Conservation (phyloP, 1,140 invertebrate species). For the Bilobella aurantiaca region DNA sequence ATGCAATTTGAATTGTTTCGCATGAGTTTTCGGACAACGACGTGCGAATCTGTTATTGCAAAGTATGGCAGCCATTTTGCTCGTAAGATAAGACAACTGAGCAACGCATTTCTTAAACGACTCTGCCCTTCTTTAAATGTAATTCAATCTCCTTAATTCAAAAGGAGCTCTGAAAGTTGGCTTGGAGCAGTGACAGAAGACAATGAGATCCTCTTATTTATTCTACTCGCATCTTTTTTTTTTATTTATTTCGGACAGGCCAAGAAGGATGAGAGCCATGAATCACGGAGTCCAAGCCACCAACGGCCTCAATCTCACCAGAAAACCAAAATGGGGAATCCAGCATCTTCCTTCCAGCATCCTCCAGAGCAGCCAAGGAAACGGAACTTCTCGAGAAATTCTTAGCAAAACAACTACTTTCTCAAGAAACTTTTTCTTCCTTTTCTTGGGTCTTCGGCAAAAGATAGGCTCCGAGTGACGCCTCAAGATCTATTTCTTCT, state of each 20-base stretch:
- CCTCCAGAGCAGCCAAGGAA: background rate
- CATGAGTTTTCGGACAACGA: too few relatives aligned
- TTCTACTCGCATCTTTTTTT: conserved; percentile 13
- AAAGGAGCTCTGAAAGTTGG: too few relatives aligned
- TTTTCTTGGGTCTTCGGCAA: background rate
- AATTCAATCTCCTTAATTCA: too few relatives aligned
- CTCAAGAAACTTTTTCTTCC: background rate
- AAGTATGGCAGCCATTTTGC: too few relatives aligned
- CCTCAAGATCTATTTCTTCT: background rate
- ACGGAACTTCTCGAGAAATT: background rate
- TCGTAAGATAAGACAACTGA: too few relatives aligned
- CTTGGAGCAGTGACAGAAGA: too few relatives aligned
- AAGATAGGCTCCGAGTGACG: background rate
- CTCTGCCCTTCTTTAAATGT: too few relatives aligned
- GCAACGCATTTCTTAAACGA: too few relatives aligned
- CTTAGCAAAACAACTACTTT: background rate
- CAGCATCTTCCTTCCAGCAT: background rate
- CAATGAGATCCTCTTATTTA: conserved; percentile 28
- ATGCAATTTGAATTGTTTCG: too few relatives aligned
- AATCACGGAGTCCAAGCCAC: conserved; percentile 15
- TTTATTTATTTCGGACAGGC: conserved; percentile 30
- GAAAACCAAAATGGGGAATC: conserved; percentile 5
- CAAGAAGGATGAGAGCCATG: conserved; percentile 23
- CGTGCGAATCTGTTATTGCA: too few relatives aligned
- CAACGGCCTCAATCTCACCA: conserved; percentile 16